Evolutionary conservation across 2,113 vertebrate species (phyloP), one percentile per base, ranked within the genome.

Genomic region (Saguinus imperator): DNA sequence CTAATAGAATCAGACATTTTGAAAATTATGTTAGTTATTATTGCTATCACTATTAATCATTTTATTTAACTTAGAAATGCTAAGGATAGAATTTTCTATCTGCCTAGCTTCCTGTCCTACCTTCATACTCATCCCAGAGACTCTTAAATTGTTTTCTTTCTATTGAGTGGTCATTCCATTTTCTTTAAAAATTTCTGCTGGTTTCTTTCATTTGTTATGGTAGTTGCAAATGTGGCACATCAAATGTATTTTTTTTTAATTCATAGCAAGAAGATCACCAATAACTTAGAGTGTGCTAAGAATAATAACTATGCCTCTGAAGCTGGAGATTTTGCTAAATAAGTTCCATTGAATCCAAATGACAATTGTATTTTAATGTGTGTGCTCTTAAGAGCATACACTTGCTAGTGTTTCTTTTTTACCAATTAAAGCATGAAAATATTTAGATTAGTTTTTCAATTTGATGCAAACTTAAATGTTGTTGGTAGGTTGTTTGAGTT

Each of bases 391-490:
- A 64, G 61, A 14, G 61, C 61, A 64, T 27, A 64, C 12, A 32
- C 23, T 68, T 89, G 29, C 3, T 82, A 48, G 13, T 57, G 29
- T 84, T 91, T 95, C 21, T 55, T 20, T 79, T 35, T 84, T 37
- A 13, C 9, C 66, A 50, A 13, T 40, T 45, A 92, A 86, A 50
- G 3, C 21, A 21, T 72, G 17, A 93, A 84, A 86, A 79, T 73
- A 48, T 23, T 89, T 58, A 80, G 16, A 55, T 55, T 80, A 32
- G 35, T 64, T 87, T 50, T 37, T 32, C 14, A 89, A 9, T 83
- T 48, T 93, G 37, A 61, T 77, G 87, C 6, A 91, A 50, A 93
- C 94, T 75, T 93, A 27, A 93, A 94, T 70, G 43, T 23, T 50
- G 4, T n/a, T 40, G 35, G 27, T 93, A 16, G 20, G 20, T 48